Evolutionary conservation across 2,888 invertebrate species (phyloP), one percentile per base, ranked within the genome.

Genomic region (Yponomeuta cagnagella): DNA sequence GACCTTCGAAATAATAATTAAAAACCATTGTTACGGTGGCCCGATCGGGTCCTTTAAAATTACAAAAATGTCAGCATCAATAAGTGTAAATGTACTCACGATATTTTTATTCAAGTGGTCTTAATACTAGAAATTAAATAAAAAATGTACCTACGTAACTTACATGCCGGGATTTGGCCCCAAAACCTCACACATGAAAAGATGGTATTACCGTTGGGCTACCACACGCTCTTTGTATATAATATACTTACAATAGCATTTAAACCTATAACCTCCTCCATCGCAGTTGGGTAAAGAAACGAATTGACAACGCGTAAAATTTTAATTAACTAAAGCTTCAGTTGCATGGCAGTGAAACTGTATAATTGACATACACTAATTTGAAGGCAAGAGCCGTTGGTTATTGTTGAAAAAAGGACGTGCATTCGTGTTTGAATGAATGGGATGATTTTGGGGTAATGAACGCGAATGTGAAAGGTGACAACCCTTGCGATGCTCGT

Each of bases 301-400:
- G 67, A 70, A 52, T 70, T 68, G 69, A 80, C 77, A 78, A 80
- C 23, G 84, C 89, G 89, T 87, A 81, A 89, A 87, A 87, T 88
- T 90, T 90, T 90, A 92, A 91, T 92, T 90, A 92, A 87, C 88
- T 87, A 87, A 81, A 83, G 79, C 79, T 80, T 79, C 80, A 80
- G 81, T 12, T 58, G 15, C 52, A 58, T 15, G 12, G 52, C 6
- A 15, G 52, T 58, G 52, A 58, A 58, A 76, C 80, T 69, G 48
- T 67, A 69, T 69, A 48, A 67, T 37, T 48, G 37, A 70, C 63
- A 48, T 43, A 70, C 52, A 68, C 85, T 87, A 87, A 89, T 88
- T 86, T 88, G 82, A 84, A 72, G 74, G 74, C n/a, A 69, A 88
- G 86, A 85, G 87, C 80, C 84, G 84, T 85, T 85, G 83, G 84